Base-by-base conservation (phyloP, 2,797 vertebrate genomes). In the Pseudomugil gertrudae region DNA sequence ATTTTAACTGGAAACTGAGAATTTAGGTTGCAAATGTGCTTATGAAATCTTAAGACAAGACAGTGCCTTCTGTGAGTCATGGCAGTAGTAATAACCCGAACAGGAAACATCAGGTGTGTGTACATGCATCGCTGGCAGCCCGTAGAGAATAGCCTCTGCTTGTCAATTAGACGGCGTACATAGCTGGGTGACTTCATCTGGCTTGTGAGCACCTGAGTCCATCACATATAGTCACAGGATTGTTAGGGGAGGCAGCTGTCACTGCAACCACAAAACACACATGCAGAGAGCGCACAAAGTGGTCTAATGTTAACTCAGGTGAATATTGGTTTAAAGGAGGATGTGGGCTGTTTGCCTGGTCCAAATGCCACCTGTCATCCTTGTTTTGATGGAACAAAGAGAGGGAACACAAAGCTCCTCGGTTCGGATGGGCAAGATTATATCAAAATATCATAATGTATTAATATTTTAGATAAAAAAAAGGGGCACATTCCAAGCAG, bases 311-410 rank as follows among this genome's bases (percentile, higher is more conserved):
- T 82, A 87, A 84, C 87, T 84, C 80, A 86, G 91, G 93, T 86
- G 92, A 95, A 92, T 92, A 90, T 93, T 93, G 93, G 94, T 92
- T 93, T 89, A 89, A 85, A 94, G 91, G 89, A 94, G 93, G 90
- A 92, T 72, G 89, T 89, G 66, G 69, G 67, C 82, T 94, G 92
- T 94, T 92, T 94, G 80, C 90, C 83, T 93, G 90, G 92, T 91
- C 85, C 92, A 93, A 91, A 93, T 85, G 93, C 94, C 95, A 96
- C 95, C 95, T 96, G 95, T 94, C 95, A 93, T 90, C 90, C 59
- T 67, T 40, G 59, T 66, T 56, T 48, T 82, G 73, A 90, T 80
- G 69, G 73, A 85, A 86, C 84, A 90, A 87, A 89, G 74, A 32
- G 38, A 60, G 69, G 35, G 66, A 36, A 68, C 72, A 84, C 67